Evolutionary conservation across 2,797 vertebrate genomes (phyloP), one percentile per base, ranked within the genome.

Genomic region (Urophycis tenuis): DNA sequence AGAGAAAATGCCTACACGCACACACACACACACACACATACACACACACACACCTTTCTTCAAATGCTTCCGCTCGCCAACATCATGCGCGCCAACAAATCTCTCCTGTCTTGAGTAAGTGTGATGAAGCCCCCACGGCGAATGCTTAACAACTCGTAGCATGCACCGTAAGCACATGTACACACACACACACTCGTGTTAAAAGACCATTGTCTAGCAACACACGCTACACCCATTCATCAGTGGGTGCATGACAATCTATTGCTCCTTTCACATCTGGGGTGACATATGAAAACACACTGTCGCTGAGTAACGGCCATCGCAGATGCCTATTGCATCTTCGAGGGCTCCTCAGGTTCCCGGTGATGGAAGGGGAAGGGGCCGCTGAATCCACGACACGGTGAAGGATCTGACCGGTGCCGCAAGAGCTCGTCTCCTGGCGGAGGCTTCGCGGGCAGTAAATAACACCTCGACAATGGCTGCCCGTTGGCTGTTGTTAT

Each of bases 171-270:
- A n/a, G 29, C 53, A 64, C n/a, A 29, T 6, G 14, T 6, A 29
- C 53, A 64, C 53, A 64, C 53, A 60, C 22, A 60, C 53, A 60
- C 53, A n/a, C 53, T 7, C 53, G 9, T 19, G 15, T 17, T 45
- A 17, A 45, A 3, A 45, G 41, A 45, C 3, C 41, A 45, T 15
- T 45, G 9, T 45, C 41, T 45, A 45, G 41, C 41, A 17, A 17
- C 17, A 45, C 15, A 45, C 15, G 41, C 41, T 53, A 31, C 8
- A 31, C 67, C 31, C 33, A 22, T 72, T 33, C 11, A 72, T 34
- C 34, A 32, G 9, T 74, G 81, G 81, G 72, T 78, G 81, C 79
- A 82, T 80, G 82, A 76, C 77, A 67, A 79, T 81, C 85, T 72
- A 77, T 53, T 53, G 49, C 49, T 22, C 49, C 49, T 6, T 19